Percentiles rank a stretch among this genome's conserved stretches.
phyloP scores from a whole-genome alignment of 2,888 invertebrate species.

The Xanthorhoe spadicearia region DNA sequence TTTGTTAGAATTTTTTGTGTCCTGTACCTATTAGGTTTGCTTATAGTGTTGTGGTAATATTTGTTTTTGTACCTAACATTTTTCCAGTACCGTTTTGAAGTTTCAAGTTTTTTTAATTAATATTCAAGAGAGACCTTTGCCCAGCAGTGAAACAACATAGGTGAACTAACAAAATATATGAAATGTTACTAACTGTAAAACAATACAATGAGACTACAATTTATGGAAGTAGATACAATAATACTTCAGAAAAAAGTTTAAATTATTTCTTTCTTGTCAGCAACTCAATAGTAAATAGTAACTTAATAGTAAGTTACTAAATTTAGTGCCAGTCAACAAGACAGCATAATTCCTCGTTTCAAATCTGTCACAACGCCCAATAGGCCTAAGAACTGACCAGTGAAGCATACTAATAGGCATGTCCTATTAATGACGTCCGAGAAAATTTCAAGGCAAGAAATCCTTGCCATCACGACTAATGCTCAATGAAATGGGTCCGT shows the following conservation, averaged over 20 bases:
- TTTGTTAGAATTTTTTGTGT: neutral
- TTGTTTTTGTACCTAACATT: no score
- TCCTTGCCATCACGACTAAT: constrained; percentile 78
- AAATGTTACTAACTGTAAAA: no score
- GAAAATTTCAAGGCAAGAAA: constrained; percentile 82
- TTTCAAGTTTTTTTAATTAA: no score
- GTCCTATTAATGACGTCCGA: constrained; percentile 79
- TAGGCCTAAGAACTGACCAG: constrained; percentile 36
- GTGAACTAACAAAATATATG: no score
- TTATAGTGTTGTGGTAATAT: no score
- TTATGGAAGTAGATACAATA: neutral
- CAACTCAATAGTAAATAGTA: neutral
- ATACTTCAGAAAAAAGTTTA: neutral
- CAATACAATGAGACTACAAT: no score
- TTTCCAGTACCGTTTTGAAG: no score
- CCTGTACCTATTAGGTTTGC: no score
- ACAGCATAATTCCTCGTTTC: constrained; percentile 24
- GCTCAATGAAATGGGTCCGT: constrained; percentile 81
- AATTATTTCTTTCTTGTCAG: neutral
- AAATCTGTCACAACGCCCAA: constrained; percentile 45
- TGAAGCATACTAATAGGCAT: constrained; percentile 72
- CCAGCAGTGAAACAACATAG: no score
- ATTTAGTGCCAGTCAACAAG: constrained; percentile 9
- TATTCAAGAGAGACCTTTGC: no score
- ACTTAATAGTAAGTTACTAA: neutral